Base-by-base conservation (phyloP, 2,797 vertebrate species). In the Sebastiscus albofasciatus region DNA sequence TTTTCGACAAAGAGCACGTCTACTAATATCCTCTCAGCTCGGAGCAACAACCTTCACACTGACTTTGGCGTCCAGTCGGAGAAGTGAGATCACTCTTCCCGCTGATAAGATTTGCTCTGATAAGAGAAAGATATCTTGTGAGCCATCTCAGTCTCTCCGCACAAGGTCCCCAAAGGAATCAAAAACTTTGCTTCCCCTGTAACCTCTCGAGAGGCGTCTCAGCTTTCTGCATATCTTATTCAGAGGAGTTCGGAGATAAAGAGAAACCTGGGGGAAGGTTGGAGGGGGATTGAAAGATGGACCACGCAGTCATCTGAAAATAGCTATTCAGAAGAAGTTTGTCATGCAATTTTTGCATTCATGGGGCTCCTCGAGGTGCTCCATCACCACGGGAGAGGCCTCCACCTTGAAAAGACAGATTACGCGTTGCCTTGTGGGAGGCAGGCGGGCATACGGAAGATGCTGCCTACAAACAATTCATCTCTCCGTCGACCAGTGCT, bases 341-440 rank as follows among this genome's bases (percentile, higher is more conserved):
- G 67, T 85, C 59, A 33, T 75, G 81, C 67, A 75, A 67, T 79
- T 80, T 75, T 33, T 79, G 54, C 72, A 82, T 89, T 81, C 79
- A 65, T 4, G n/a, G 62, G 64, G 31, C 67, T 86, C 86, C 72
- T 75, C 10, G 9, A 83, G 71, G 86, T 77, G 61, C 74, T 89
- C 73, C 72, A 72, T 89, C 91, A 84, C 75, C 69, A 52, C 69
- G 13, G 62, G 72, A 77, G 59, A 83, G 75, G 61, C 52, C 59
- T 11, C 74, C 74, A 66, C 87, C 85, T 87, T 86, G 90, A 88
- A 64, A 86, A 91, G 92, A 94, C 69, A 72, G 84, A 89, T 91
- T 76, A 54, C 1, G n/a, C 71, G 31, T 81, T 75, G 67, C 68
- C 39, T 77, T 52, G 60, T 83, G 76, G 81, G 83, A 87, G 70